phyloP scores from a whole-genome alignment of 2,888 invertebrate species.

The Calliscelio sp. region DNA sequence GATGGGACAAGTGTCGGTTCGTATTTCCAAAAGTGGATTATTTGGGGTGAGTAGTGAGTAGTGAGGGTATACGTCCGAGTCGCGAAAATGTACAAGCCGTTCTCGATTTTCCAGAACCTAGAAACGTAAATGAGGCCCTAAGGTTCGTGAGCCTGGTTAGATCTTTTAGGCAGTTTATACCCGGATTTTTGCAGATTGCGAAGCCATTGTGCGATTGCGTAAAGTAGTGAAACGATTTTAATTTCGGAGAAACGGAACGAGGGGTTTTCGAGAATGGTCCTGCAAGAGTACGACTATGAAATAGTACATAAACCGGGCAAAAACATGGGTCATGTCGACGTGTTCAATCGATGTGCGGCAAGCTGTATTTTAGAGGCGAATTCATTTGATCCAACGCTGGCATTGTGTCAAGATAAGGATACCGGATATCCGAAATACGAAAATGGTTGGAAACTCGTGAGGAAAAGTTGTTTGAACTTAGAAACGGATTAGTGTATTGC shows the following conservation, averaged over 20 bases:
- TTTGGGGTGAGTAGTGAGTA: too few species aligned
- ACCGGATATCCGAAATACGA: not conserved
- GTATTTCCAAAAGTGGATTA: too few species aligned
- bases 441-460: not conserved
- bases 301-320: not conserved
- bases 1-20: conserved; percentile 25
- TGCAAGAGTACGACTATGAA: not conserved
- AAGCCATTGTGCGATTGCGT: too few species aligned
- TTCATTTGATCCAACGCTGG: not conserved
- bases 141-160: too few species aligned
- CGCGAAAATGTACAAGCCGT: too few species aligned
- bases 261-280: not conserved
- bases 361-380: not conserved
- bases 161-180: too few species aligned
- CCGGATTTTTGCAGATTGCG: too few species aligned
- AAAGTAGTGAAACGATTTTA: too few species aligned
- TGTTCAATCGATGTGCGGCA: not conserved
- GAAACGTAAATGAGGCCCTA: too few species aligned
- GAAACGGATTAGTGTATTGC: conserved; percentile 74
- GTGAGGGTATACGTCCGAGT: too few species aligned
- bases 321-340: not conserved
- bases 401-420: not conserved
- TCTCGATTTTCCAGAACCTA: too few species aligned
- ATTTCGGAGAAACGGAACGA: too few species aligned
- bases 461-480: conserved; percentile 30